A percentile compares a stretch with the other conserved stretches of the same genome.
Conservation (phyloP, 2,797 vertebrate genomes). For the Oreonectes daqikongensis region DNA sequence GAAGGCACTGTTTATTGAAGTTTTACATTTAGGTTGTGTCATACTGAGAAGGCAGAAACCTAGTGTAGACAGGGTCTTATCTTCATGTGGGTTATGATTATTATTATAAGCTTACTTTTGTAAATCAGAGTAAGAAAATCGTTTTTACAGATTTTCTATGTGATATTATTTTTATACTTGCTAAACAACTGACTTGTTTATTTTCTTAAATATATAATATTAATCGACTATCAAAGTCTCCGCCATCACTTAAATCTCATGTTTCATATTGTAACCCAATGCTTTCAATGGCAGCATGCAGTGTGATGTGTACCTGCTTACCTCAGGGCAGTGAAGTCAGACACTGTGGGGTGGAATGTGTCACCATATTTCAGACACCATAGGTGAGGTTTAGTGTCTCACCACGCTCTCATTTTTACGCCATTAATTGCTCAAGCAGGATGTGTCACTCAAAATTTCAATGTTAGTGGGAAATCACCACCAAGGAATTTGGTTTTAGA, state of each 20-base stretch:
- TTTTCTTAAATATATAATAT: no score
- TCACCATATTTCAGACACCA: constrained; percentile 52
- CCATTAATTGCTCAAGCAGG: constrained; percentile 35
- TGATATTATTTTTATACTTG: no score
- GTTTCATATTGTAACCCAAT: constrained; percentile 35
- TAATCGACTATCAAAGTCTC: no score
- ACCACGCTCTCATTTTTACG: neutral
- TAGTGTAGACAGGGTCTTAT: no score
- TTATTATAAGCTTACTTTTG: no score
- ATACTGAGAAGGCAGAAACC: neutral
- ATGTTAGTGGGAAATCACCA: neutral
- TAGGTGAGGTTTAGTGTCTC: constrained; percentile 29
- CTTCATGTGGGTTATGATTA: no score
- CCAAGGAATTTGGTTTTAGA: neutral
- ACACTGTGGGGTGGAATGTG: constrained; percentile 51
- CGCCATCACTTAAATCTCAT: neutral
- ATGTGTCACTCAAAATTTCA: constrained; percentile 46
- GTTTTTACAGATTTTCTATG: no score
- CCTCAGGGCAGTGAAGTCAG: constrained; percentile 36
- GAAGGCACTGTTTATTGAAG: constrained; percentile 41
- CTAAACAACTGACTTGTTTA: no score
- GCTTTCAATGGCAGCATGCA: constrained; percentile 8
- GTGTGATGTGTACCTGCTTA: constrained; percentile 10
- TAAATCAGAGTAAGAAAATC: no score
- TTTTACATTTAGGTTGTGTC: constrained; percentile 52